Percentiles rank a stretch among this genome's conserved stretches.
Conservation (phyloP, 2,888 invertebrate species). For the Ernsta delagoae region DNA sequence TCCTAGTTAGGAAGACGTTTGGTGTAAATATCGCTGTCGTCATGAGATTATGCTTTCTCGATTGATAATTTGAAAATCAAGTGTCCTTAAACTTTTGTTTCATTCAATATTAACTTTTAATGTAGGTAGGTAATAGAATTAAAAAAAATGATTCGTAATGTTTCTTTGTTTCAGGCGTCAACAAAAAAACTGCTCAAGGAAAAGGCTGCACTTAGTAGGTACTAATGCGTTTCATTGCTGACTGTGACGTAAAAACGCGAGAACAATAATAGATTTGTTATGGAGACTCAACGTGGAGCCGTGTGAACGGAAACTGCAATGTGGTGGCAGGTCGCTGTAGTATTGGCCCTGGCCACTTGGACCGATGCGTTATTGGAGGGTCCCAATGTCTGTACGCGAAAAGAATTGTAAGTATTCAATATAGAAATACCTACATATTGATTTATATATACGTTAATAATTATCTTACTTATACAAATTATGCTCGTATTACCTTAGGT, state of each 20-base stretch:
- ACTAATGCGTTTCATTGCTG: constrained; percentile 20
- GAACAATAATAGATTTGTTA: constrained; percentile 75
- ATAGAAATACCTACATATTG: no score
- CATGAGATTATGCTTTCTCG: no score
- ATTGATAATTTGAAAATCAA: no score
- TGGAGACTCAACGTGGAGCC: constrained; percentile 60
- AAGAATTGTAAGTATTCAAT: constrained; percentile 87
- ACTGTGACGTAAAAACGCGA: constrained; percentile 38
- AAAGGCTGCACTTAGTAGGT: constrained; percentile 4
- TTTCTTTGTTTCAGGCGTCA: constrained; percentile 23
- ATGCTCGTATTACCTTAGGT: no score
- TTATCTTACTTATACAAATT: no score
- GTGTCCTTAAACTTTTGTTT: no score
- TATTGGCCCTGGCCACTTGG: constrained; percentile 56
- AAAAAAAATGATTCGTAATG: not conserved
- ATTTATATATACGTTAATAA: no score
- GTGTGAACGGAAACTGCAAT: constrained; percentile 58
- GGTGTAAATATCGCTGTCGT: no score
- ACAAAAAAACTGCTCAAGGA: not conserved
- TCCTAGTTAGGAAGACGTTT: no score
- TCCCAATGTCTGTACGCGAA: constrained; percentile 91
- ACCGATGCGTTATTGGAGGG: constrained; percentile 84
- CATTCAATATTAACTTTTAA: no score
- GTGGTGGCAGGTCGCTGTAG: constrained; percentile 60
- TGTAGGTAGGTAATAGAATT: no score